phyloP scores from a whole-genome alignment of 53 echinoderm and acorn worm genomes.

The Holothuria leucospilota region DNA sequence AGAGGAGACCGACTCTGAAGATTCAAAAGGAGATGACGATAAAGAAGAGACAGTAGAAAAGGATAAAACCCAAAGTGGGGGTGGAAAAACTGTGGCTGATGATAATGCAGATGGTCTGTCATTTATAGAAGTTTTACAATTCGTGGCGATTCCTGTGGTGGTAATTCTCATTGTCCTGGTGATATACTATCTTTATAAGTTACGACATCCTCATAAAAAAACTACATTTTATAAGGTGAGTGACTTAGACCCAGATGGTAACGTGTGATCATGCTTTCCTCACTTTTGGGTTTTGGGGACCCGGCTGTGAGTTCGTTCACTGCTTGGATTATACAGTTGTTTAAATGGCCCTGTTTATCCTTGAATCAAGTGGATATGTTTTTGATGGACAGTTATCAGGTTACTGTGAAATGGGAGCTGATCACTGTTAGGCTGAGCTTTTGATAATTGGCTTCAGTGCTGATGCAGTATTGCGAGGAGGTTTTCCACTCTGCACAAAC shows the following conservation, averaged over 20 bases:
- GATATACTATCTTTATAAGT: constrained; percentile 65
- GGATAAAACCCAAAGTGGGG: constrained; percentile 1
- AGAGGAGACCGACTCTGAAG: neutral
- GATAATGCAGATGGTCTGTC: neutral
- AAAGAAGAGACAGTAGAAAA: neutral
- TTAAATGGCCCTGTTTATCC: too few species aligned
- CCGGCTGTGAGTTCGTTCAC: too few species aligned
- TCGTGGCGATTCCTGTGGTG: constrained; percentile 62
- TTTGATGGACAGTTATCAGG: too few species aligned
- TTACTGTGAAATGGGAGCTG: too few species aligned
- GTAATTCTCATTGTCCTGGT: constrained; percentile 58
- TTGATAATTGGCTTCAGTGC: too few species aligned
- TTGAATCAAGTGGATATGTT: too few species aligned
- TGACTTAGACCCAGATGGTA: constrained; percentile 54
- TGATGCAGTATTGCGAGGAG: too few species aligned
- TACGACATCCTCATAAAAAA: constrained; percentile 67
- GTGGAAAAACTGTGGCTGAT: constrained; percentile 19
- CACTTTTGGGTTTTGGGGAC: too few species aligned
- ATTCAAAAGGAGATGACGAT: neutral
- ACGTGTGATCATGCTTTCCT: too few species aligned
- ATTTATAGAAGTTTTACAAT: constrained; percentile 58
- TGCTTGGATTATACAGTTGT: too few species aligned
- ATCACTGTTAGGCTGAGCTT: too few species aligned
- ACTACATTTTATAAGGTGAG: constrained; percentile 72
- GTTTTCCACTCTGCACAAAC: too few species aligned